These are phyloP conservation scores for Lycocorax pyrrhopterus DNA, from an alignment of 2,113 vertebrate genomes.

Conservation along the genomic window DNA sequence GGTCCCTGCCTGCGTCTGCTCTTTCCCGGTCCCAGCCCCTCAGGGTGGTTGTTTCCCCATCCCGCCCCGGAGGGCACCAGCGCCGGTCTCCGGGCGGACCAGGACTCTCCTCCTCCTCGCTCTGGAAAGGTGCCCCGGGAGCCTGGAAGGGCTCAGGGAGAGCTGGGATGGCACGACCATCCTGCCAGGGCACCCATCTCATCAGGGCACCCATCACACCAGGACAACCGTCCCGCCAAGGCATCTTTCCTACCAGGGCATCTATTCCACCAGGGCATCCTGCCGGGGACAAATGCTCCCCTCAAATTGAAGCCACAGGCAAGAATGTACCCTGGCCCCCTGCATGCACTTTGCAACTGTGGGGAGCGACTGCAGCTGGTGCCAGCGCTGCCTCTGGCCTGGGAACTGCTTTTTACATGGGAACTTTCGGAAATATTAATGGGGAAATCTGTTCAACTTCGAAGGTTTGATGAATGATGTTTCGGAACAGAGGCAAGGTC, in stretches of 20 bases:
- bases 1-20: neutral
- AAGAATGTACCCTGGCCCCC: neutral
- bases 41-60: neutral
- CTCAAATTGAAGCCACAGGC: fast-evolving
- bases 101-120: neutral
- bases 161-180: neutral
- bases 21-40: neutral
- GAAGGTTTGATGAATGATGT: neutral
- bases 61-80: neutral
- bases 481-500: fast-evolving
- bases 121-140: neutral
- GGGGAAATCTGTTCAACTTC: neutral
- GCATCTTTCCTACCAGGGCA: neutral
- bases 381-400: neutral
- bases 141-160: neutral
- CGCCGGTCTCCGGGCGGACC: neutral
- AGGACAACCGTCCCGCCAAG: too few relatives aligned
- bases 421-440: neutral
- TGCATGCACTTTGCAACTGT: too few relatives aligned
- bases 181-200: neutral
- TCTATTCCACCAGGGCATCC: neutral
- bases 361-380: fast-evolving
- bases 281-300: fast-evolving
- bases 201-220: neutral
- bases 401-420: neutral